These are phyloP conservation scores for Melanogrammus aeglefinus DNA, from an alignment of 2,797 vertebrate species.

Conservation along the genomic window DNA sequence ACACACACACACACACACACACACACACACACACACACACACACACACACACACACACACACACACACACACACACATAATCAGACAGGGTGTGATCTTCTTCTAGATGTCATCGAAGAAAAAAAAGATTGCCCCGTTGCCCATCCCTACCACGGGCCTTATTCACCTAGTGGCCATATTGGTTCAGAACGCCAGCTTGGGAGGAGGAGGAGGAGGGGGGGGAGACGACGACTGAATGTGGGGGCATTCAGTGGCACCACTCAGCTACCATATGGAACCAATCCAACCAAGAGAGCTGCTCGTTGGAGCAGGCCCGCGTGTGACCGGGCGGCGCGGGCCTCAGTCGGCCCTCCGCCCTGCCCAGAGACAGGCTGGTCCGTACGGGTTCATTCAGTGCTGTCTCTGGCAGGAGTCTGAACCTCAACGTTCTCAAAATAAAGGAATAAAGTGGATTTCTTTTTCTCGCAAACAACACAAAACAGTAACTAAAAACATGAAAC, in stretches of 20 bases:
- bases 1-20: conserved; percentile 6
- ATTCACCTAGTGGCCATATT: background rate
- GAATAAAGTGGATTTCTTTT: conserved; percentile 25
- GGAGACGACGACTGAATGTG: too few species aligned
- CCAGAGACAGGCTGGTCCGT: background rate
- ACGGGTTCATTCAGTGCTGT: background rate
- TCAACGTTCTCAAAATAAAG: background rate
- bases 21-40: conserved; percentile 5
- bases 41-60: conserved; percentile 4
- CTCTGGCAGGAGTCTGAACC: conserved; percentile 17
- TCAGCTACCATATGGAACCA: background rate
- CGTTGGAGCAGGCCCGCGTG: background rate
- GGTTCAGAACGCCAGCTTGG: background rate
- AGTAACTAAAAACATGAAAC: conserved; percentile 31
- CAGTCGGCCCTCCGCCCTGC: conserved; percentile 34
- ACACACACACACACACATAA: conserved; percentile 17
- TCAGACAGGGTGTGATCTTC: conserved; percentile 32
- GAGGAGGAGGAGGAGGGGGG: too few species aligned
- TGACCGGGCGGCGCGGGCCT: conserved; percentile 24
- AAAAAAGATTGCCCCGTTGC: conserved; percentile 23
- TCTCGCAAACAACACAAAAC: conserved; percentile 31
- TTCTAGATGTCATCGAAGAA: conserved; percentile 45
- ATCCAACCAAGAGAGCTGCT: background rate
- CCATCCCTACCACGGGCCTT: conserved; percentile 1
- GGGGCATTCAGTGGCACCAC: background rate